Percentiles rank a stretch among this genome's conserved stretches.
Conservation (phyloP, 2,797 vertebrate genomes). For the Falco berigora region DNA sequence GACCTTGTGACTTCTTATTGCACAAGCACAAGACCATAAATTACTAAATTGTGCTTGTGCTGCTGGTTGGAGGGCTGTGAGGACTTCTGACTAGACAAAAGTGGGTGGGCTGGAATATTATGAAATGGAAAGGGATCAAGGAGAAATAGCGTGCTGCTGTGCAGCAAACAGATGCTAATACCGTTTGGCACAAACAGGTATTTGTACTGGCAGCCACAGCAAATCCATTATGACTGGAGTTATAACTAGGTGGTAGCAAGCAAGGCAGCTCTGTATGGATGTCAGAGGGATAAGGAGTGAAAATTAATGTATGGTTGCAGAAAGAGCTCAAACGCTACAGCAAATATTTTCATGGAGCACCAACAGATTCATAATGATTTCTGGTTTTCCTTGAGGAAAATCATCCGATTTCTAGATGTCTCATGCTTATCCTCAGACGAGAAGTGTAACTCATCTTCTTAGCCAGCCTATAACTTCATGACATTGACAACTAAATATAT, state of each 20-base stretch:
- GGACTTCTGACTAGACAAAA: not conserved
- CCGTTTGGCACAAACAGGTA: not conserved
- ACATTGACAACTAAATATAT: not conserved
- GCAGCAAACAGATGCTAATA: conserved; percentile 1
- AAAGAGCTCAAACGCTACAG: not conserved
- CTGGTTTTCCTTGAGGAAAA: not conserved
- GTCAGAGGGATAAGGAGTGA: not conserved
- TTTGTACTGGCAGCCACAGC: conserved; percentile 20
- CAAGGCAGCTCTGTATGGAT: not conserved
- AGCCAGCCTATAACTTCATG: not conserved
- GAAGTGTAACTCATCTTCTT: not conserved
- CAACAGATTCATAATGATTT: not conserved
- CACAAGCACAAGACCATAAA: not conserved
- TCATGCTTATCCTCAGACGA: not conserved
- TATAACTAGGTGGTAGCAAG: not conserved
- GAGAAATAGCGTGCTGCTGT: not conserved
- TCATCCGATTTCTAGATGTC: not conserved
- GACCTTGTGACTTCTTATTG: not conserved
- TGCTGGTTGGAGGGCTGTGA: not conserved
- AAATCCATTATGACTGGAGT: not conserved
- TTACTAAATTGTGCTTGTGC: not conserved
- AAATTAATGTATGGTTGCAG: not conserved
- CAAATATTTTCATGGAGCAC: not conserved
- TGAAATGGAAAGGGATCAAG: not conserved
- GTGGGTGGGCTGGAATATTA: not conserved